Conservation (phyloP, 2,797 vertebrate genomes). For the Cynodonichthys magdalenae region DNA sequence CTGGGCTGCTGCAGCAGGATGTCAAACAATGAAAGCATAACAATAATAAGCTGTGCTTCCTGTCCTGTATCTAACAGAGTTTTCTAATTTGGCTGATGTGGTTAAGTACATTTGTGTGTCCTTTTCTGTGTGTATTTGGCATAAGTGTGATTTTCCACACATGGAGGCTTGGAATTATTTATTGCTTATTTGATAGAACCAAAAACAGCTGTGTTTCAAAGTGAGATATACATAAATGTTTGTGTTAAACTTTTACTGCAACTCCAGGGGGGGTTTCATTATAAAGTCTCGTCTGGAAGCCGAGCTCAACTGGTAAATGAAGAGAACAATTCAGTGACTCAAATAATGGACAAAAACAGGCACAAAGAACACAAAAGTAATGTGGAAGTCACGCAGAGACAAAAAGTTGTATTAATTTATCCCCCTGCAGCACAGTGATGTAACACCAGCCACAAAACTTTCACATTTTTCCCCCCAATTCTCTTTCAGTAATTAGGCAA, state of each 20-base stretch:
- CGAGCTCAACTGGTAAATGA: neutral
- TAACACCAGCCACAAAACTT: constrained; percentile 1
- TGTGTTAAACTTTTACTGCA: constrained; percentile 5
- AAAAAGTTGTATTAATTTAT: neutral
- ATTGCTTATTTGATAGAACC: neutral
- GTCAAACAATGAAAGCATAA: constrained; percentile 55
- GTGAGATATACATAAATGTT: neutral
- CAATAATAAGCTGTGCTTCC: constrained; percentile 51
- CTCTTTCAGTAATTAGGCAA: constrained; percentile 2
- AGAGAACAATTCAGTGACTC: too few species aligned
- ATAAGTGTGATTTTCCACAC: neutral
- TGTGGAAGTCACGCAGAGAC: neutral
- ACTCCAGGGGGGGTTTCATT: neutral
- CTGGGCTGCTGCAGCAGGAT: constrained; percentile 53
- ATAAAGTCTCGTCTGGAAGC: neutral
- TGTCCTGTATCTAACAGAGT: constrained; percentile 27
- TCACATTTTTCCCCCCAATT: neutral
- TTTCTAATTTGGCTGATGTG: constrained; percentile 32
- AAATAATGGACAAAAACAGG: neutral
- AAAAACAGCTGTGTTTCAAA: neutral
- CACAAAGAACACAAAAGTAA: neutral
- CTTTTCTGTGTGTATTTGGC: neutral
- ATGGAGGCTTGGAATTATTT: neutral
- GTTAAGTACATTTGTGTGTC: constrained; percentile 1
- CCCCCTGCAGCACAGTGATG: constrained; percentile 1